Conservation (phyloP, 2,888 invertebrate genomes). For the Dicyrtoma fusca region DNA sequence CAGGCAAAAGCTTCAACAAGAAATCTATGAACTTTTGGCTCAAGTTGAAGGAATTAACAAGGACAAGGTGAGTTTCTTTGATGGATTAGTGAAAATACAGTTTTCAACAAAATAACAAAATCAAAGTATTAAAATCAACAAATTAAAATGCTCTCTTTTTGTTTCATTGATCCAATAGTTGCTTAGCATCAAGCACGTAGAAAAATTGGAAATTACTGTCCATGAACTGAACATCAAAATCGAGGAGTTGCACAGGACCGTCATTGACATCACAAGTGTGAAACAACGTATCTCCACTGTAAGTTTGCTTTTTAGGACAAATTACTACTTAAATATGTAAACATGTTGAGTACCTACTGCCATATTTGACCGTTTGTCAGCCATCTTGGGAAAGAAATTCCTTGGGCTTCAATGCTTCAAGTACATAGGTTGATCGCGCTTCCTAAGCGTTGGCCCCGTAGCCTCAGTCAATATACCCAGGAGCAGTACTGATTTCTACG, state of each 20-base stretch:
- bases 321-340: background rate
- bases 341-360: no score
- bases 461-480: no score
- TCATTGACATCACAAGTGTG: constrained; percentile 96
- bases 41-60: constrained; percentile 94
- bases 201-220: constrained; percentile 87
- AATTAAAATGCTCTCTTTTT: constrained; percentile 10
- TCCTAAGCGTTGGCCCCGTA: no score
- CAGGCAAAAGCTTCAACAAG: constrained; percentile 96
- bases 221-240: constrained; percentile 93
- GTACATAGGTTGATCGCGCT: no score
- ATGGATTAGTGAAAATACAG: no score
- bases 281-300: constrained; percentile 90
- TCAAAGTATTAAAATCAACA: background rate
- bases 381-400: background rate
- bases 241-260: constrained; percentile 94
- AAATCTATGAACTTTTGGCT: constrained; percentile 95
- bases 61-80: constrained; percentile 69
- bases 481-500: no score
- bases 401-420: background rate
- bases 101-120: no score
- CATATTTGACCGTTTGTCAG: no score
- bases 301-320: constrained; percentile 58
- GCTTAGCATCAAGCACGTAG: constrained; percentile 77
- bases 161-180: constrained; percentile 59